These are phyloP conservation scores for Chironex yamaguchii DNA, from an alignment of 30 jellyfish, hydroid and myxozoan species.

Conservation along the genomic window DNA sequence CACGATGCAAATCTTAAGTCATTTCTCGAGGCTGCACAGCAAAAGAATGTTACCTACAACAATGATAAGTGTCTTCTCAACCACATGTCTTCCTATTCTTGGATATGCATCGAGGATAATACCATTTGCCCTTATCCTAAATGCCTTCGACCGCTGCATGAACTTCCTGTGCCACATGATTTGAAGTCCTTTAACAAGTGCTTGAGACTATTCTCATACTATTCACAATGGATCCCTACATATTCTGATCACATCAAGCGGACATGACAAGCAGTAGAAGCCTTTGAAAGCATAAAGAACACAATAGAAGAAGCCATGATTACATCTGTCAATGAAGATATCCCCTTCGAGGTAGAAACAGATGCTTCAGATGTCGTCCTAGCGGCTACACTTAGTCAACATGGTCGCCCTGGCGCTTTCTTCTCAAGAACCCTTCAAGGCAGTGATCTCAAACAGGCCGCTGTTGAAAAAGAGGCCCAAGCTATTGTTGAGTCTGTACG, in stretches of 20 bases:
- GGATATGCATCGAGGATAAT: constrained; percentile 27
- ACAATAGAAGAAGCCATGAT: background rate
- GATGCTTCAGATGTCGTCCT: constrained; percentile 63
- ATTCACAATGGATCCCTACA: constrained; percentile 57
- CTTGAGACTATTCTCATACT: constrained; percentile 31
- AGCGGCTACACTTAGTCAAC: constrained; percentile 55
- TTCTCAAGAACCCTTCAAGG: constrained; percentile 26
- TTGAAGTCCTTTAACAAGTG: constrained; percentile 28
- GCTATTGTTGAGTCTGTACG: constrained; percentile 60
- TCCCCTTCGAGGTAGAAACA: constrained; percentile 54
- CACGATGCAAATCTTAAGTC: constrained; percentile 64
- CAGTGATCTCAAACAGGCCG: constrained; percentile 45
- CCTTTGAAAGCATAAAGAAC: constrained; percentile 19
- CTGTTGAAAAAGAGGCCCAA: constrained; percentile 42
- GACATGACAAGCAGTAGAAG: background rate
- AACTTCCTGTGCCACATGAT: constrained; percentile 63
- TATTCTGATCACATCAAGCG: constrained; percentile 40
- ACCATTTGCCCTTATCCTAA: constrained; percentile 29
- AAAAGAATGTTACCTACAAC: constrained; percentile 34
- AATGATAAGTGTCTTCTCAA: constrained; percentile 20
- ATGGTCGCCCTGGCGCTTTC: constrained; percentile 50
- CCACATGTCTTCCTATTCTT: constrained; percentile 7
- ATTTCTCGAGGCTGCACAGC: constrained; percentile 64
- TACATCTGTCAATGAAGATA: constrained; percentile 20
- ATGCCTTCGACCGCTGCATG: constrained; percentile 36